phyloP scores from a whole-genome alignment of 1,140 invertebrate species.

The Monochamus saltuarius region DNA sequence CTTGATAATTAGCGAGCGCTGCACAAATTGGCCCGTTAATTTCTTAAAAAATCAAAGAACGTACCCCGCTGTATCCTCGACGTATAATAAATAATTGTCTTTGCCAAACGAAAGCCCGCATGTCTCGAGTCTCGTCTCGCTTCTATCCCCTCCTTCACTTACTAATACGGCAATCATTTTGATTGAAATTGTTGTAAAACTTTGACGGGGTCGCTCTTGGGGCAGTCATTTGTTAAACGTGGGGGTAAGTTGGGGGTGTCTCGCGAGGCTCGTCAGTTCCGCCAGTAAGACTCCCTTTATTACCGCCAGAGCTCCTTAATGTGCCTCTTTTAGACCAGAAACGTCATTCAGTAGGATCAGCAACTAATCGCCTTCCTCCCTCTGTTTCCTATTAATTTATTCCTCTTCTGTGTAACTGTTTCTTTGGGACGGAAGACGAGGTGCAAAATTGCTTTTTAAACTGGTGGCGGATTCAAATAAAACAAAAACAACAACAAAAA shows the following conservation, averaged over 20 bases:
- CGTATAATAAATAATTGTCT: too few relatives aligned
- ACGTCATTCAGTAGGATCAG: slow-evolving; percentile 12
- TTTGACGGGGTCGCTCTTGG: slow-evolving; percentile 28
- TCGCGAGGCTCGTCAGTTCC: slow-evolving; percentile 26
- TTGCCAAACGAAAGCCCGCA: neutral
- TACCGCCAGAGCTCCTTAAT: slow-evolving; percentile 13
- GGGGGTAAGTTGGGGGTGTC: slow-evolving; percentile 13
- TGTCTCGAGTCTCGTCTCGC: slow-evolving; percentile 6
- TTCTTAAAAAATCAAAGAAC: too few relatives aligned
- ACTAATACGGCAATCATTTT: slow-evolving; percentile 39
- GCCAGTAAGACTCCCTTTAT: slow-evolving; percentile 6
- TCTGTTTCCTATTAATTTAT: slow-evolving; percentile 13
- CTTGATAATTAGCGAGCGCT: too few relatives aligned
- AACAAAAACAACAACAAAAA: too few relatives aligned
- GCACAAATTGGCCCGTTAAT: too few relatives aligned
- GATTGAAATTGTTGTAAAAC: slow-evolving; percentile 41
- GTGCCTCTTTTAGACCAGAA: slow-evolving; percentile 4
- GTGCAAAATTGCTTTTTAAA: too few relatives aligned
- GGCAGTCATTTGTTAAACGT: slow-evolving; percentile 38
- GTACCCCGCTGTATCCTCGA: too few relatives aligned
- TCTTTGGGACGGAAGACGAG: too few relatives aligned
- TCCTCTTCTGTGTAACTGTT: neutral
- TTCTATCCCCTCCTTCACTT: slow-evolving; percentile 22
- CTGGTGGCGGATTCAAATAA: too few relatives aligned
- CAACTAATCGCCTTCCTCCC: neutral